These are phyloP conservation scores for Thysanoteuthis rhombus DNA, from an alignment of 2,888 invertebrate genomes.

Conservation along the genomic window DNA sequence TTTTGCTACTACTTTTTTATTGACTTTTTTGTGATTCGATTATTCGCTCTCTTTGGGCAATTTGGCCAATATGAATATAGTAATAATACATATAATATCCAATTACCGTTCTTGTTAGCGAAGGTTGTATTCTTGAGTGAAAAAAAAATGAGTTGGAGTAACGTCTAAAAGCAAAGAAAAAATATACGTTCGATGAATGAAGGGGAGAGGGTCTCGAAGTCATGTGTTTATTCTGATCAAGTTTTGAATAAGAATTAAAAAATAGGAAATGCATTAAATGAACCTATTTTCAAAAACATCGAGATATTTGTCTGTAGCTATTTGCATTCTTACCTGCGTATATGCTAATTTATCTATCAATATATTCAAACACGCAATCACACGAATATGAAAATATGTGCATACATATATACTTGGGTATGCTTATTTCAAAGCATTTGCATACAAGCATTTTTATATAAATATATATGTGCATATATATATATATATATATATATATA, in stretches of 20 bases:
- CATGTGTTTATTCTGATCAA: conserved; percentile 12
- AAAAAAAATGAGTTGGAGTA: neutral
- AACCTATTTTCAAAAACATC: conserved; percentile 12
- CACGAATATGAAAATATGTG: neutral
- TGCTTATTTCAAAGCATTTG: neutral
- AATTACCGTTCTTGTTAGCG: neutral
- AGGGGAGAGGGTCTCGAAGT: neutral
- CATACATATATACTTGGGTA: neutral
- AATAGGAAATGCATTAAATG: conserved; percentile 12
- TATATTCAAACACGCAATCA: neutral
- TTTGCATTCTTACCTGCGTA: neutral
- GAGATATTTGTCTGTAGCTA: neutral
- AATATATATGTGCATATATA: no score
- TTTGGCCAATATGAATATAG: neutral
- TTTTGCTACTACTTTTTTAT: neutral
- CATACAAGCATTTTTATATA: neutral
- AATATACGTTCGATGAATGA: neutral
- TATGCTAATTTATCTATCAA: neutral
- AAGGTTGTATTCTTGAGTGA: neutral
- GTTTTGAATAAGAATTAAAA: neutral
- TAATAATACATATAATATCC: conserved; percentile 12
- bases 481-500: neutral
- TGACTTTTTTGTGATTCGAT: neutral
- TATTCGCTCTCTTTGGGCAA: neutral
- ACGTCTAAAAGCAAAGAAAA: neutral